These are phyloP conservation scores for Oscheius sp. DNA, from an alignment of 2,888 invertebrate species.

Conservation along the genomic window DNA sequence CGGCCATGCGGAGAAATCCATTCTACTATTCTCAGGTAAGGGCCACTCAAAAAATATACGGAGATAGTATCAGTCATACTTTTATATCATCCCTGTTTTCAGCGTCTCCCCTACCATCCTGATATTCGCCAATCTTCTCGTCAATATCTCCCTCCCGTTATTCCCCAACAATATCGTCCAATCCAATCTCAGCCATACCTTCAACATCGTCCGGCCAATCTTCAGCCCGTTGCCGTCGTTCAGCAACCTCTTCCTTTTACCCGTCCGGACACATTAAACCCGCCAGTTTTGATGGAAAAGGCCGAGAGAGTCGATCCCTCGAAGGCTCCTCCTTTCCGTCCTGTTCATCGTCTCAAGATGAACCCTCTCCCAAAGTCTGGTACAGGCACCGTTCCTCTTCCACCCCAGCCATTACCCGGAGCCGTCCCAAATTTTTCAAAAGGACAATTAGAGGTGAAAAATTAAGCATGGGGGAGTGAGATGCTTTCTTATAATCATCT, in stretches of 20 bases:
- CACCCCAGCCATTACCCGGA: slow-evolving; percentile 2
- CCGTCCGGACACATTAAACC: not conserved
- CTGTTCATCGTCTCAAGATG: not conserved
- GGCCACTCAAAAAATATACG: not conserved
- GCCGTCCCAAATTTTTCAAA: not conserved
- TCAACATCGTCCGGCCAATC: not conserved
- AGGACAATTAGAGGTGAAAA: slow-evolving; percentile 22
- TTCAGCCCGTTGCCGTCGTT: slow-evolving; percentile 2
- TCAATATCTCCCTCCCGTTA: not conserved
- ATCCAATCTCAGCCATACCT: not conserved
- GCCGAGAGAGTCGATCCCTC: slow-evolving; percentile 15
- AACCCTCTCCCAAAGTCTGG: not conserved
- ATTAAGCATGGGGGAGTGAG: too few relatives aligned
- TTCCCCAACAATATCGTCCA: not conserved
- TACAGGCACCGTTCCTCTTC: slow-evolving; percentile 9
- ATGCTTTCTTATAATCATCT: too few relatives aligned
- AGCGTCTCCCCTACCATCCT: slow-evolving; percentile 9
- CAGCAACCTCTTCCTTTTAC: not conserved
- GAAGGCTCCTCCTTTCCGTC: not conserved
- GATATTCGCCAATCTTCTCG: too few relatives aligned
- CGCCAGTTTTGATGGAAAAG: slow-evolving; percentile 16
- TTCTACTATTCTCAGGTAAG: not conserved
- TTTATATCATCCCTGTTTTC: too few relatives aligned
- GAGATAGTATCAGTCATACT: too few relatives aligned
- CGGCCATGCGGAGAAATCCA: not conserved